Evolutionary conservation across 2,113 vertebrate species (phyloP).

Genomic region (Talpa occidentalis): DNA sequence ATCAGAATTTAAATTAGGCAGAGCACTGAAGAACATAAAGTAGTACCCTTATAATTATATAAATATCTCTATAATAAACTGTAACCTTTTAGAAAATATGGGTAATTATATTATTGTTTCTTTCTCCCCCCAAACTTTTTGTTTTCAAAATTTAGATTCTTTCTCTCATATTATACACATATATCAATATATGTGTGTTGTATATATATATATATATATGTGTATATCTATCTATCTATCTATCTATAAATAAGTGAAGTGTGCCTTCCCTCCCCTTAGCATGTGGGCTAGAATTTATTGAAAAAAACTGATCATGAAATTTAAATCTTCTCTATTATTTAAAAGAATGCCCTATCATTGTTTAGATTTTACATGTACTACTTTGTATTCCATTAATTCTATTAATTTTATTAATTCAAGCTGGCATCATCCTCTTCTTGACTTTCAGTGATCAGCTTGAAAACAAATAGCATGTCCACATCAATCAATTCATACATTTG

Average conservation of each 20-base stretch:
- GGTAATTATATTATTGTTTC: neutral
- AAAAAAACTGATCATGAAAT: neutral
- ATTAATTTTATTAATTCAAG: neutral
- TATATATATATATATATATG: neutral
- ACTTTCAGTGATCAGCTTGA: neutral
- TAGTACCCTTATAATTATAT: neutral
- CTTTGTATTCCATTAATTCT: no score
- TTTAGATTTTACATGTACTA: neutral
- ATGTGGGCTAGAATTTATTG: slow-evolving; percentile 8
- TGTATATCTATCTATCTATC: neutral
- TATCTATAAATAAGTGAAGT: neutral
- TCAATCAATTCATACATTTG: slow-evolving; percentile 45
- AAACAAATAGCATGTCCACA: slow-evolving; percentile 27
- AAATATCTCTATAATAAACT: neutral
- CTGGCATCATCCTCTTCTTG: neutral
- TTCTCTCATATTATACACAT: neutral
- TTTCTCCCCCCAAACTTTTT: neutral
- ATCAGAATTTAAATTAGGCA: slow-evolving; percentile 25
- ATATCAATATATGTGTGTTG: neutral
- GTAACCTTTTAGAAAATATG: slow-evolving; percentile 15
- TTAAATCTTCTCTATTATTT: neutral
- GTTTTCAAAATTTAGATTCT: neutral
- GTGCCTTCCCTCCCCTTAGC: neutral
- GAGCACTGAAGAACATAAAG: neutral
- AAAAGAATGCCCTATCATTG: neutral